A percentile compares a stretch with the other conserved stretches of the same genome.
Conservation (phyloP, 2,888 invertebrate genomes). For the Cerceris ruficornis region DNA sequence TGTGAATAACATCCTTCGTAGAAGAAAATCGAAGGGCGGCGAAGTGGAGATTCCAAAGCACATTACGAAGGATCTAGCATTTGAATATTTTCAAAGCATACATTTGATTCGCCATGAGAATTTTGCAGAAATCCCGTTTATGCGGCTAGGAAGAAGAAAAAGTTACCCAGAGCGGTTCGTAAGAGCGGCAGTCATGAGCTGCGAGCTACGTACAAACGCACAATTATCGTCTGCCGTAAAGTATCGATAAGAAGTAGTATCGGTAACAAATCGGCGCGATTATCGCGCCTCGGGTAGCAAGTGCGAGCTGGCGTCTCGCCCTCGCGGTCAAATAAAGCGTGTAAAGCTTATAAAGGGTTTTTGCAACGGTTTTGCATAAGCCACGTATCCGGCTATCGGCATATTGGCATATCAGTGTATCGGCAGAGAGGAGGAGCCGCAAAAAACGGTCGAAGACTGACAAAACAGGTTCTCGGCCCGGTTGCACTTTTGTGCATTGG, state of each 20-base stretch:
- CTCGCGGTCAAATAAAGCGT: not conserved
- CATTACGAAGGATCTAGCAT: not conserved
- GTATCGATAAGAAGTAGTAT: not conserved
- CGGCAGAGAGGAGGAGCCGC: not conserved
- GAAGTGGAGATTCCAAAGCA: not conserved
- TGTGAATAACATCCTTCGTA: too few species aligned
- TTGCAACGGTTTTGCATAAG: slow-evolving; percentile 28
- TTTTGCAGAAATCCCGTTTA: too few species aligned
- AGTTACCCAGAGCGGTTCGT: not conserved
- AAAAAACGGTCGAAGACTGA: slow-evolving; percentile 52
- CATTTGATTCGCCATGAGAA: too few species aligned
- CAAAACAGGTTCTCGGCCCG: slow-evolving; percentile 54
- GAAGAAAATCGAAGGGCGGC: too few species aligned
- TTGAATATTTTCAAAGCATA: too few species aligned
- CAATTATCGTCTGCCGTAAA: not conserved
- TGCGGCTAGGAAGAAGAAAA: not conserved
- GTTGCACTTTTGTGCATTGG: slow-evolving; percentile 46
- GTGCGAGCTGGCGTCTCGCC: not conserved
- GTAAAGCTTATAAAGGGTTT: not conserved
- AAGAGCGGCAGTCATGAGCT: not conserved
- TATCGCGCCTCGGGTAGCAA: slow-evolving; percentile 1
- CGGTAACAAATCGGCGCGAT: not conserved
- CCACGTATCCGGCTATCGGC: not conserved
- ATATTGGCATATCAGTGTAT: not conserved
- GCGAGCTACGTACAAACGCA: not conserved